Evolutionary conservation across 2,113 vertebrate genomes (phyloP), one percentile per base, ranked within the genome.

Genomic region (Ciconia stormi): DNA sequence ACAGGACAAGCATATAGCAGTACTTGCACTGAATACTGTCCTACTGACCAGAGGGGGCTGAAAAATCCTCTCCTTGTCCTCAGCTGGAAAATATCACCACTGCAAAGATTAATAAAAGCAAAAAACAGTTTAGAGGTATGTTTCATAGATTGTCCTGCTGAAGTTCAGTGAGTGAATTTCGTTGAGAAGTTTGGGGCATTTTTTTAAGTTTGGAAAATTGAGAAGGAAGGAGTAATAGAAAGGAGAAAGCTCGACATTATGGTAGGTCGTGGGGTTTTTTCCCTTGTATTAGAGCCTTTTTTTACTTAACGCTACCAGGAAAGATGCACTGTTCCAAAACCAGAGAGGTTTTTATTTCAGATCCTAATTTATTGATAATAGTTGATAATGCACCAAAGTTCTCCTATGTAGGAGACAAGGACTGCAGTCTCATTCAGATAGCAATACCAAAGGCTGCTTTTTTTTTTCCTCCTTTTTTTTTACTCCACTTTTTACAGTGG

Each of bases 1-100:
- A 14, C 10, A 15, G 32, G 55, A n/a, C 14, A 52, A 80, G 38
- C 36, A 11, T 3, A 1, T 6, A 5, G 16, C 15, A 20, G 13
- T 25, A 7, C 16, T 42, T 63, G 8, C 9, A 32, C 46, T 70
- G 21, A 25, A 23, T 47, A 18, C 4, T 26, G 11, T 42, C 38
- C 49, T 70, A 4, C 34, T 34, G 38, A 67, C 12, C 3, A 9
- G 7, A 36, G 9, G 1, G 8, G 29, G 2, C 0, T 66, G n/a
- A 76, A 58, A 91, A 93, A 46, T 77, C 44, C 38, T 52, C 10
- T 77, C 46, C 10, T 91, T 82, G 9, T 36, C 49, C 19, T 96
- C 63, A 21, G 10, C 13, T 49, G 53, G 61, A 71, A 90, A 71
- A 65, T 18, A 12, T 10, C 27, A 79, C 30, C 32, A 9, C 36